A percentile compares a stretch with the other conserved stretches of the same genome.
Evolutionary conservation across 2,888 invertebrate species (phyloP).

Genomic region (Ophonus ardosiacus): DNA sequence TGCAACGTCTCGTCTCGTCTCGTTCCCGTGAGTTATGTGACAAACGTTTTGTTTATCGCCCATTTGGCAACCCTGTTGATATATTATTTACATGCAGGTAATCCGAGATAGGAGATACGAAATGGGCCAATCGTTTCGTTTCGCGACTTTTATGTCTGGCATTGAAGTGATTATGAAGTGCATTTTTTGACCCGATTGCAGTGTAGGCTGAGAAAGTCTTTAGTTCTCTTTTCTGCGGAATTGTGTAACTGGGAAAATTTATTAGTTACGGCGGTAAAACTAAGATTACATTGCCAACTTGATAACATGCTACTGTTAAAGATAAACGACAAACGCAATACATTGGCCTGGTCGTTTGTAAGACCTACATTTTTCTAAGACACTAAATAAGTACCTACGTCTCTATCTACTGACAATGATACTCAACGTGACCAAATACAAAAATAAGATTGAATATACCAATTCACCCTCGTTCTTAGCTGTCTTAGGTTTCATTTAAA

Average conservation of each 20-base stretch:
- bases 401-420: not conserved
- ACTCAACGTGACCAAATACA: not conserved
- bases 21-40: slow-evolving; percentile 58
- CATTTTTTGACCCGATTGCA: slow-evolving; percentile 40
- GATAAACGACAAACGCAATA: slow-evolving; percentile 11
- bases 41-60: slow-evolving; percentile 56
- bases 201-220: slow-evolving; percentile 33
- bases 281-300: slow-evolving; percentile 28
- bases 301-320: slow-evolving; percentile 15
- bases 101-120: slow-evolving; percentile 53
- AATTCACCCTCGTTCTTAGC: no score
- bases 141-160: slow-evolving; percentile 35
- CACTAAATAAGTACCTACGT: not conserved
- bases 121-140: slow-evolving; percentile 49
- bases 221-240: slow-evolving; percentile 3
- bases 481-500: no score
- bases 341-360: not conserved
- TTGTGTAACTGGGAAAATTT: slow-evolving; percentile 37
- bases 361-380: not conserved
- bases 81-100: slow-evolving; percentile 59
- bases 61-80: slow-evolving; percentile 57
- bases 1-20: not conserved
- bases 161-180: slow-evolving; percentile 45
- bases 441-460: not conserved
- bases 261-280: slow-evolving; percentile 17